phyloP scores from a whole-genome alignment of 2,797 vertebrate species.

The Dicrostonyx torquatus region DNA sequence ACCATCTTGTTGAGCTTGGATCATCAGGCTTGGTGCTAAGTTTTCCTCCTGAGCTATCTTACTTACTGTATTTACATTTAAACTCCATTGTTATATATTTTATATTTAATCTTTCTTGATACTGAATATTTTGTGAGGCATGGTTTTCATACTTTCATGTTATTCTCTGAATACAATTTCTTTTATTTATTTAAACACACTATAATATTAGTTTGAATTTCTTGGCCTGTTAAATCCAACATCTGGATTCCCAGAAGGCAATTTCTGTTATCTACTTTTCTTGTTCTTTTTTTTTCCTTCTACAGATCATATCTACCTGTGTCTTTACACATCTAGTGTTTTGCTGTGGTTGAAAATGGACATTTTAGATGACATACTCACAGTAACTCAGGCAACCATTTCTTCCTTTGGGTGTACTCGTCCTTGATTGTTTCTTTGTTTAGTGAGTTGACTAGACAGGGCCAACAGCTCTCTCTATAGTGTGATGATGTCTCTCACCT shows the following conservation, averaged over 20 bases:
- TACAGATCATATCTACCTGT: background rate
- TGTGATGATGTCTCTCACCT: background rate
- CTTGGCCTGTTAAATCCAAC: slow-evolving; percentile 3
- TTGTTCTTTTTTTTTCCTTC: background rate
- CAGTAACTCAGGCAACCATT: background rate
- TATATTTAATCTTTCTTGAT: background rate
- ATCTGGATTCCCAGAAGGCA: background rate
- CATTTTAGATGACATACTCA: slow-evolving; percentile 11
- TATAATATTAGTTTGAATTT: background rate
- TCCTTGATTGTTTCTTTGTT: background rate
- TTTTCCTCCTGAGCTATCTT: background rate
- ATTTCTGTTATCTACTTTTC: background rate
- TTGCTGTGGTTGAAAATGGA: background rate
- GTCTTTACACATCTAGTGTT: background rate
- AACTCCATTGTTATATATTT: background rate
- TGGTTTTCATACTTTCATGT: background rate
- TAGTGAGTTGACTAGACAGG: background rate
- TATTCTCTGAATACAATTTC: slow-evolving; percentile 26
- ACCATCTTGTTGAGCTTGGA: background rate
- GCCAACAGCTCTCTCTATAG: background rate
- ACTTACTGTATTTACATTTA: background rate
- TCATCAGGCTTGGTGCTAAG: background rate
- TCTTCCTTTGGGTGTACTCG: background rate
- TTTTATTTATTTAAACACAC: slow-evolving; percentile 17
- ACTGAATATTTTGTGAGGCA: slow-evolving; percentile 12